phyloP scores from a whole-genome alignment of 2,888 invertebrate genomes.

The Drosophila quinaria region DNA sequence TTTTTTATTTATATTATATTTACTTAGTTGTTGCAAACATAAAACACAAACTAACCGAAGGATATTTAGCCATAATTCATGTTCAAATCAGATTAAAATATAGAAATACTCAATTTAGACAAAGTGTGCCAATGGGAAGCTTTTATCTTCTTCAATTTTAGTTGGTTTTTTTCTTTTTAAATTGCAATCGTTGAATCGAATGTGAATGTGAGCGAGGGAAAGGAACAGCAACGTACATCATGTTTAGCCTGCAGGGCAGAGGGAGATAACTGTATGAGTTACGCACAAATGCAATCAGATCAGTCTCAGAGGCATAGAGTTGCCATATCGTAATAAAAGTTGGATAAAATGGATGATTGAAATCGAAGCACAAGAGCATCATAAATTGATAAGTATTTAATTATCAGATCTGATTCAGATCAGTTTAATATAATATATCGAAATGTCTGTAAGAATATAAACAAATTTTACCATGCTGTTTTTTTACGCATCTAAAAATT shows the following conservation, averaged over 20 bases:
- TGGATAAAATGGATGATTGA: neutral
- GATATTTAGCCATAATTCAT: neutral
- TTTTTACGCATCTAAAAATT: too few species aligned
- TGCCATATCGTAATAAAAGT: neutral
- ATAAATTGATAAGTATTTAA: neutral
- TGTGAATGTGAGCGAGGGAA: neutral
- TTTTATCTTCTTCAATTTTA: too few species aligned
- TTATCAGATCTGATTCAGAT: neutral
- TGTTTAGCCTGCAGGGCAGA: neutral
- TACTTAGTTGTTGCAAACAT: slow-evolving; percentile 3
- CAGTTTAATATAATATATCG: neutral
- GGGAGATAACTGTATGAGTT: neutral
- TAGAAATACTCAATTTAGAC: neutral
- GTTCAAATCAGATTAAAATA: neutral
- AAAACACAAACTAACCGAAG: slow-evolving; percentile 7
- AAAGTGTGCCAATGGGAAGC: neutral
- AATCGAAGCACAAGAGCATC: neutral
- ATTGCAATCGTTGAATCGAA: neutral
- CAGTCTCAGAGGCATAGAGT: neutral
- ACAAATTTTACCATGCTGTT: neutral
- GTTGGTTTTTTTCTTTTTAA: neutral
- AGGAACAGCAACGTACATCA: neutral
- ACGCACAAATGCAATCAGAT: neutral
- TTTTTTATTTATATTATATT: neutral
- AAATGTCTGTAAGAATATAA: neutral